phyloP scores from a whole-genome alignment of 2,888 invertebrate species.

The Priocnemis perturbator region DNA sequence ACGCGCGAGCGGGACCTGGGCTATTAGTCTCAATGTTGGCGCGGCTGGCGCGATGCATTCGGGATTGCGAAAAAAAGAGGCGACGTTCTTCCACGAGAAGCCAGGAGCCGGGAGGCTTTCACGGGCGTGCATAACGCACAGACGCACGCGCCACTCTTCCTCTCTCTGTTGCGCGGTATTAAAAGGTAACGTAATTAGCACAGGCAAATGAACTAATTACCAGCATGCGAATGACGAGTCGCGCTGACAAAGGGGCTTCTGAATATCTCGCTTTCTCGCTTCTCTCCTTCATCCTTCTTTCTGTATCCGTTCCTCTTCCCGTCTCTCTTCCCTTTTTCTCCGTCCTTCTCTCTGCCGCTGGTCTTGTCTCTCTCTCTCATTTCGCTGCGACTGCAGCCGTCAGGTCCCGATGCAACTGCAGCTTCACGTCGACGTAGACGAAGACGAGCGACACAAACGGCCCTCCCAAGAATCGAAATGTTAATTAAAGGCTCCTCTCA shows the following conservation, averaged over 20 bases:
- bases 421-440: slow-evolving; percentile 32
- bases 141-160: background rate
- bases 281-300: slow-evolving; percentile 31
- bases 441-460: slow-evolving; percentile 33
- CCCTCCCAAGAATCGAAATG: slow-evolving; percentile 63
- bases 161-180: slow-evolving; percentile 45
- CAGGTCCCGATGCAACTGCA: slow-evolving; percentile 30
- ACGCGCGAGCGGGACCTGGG: no score
- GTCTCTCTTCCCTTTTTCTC: slow-evolving; percentile 17
- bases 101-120: no score
- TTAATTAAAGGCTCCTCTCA: slow-evolving; percentile 64
- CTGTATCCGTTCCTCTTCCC: slow-evolving; percentile 19
- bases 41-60: no score
- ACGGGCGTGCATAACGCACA: no score
- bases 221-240: slow-evolving; percentile 66
- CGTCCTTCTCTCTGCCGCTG: slow-evolving; percentile 22
- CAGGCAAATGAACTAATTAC: slow-evolving; percentile 73
- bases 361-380: slow-evolving; percentile 26
- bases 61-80: no score
- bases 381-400: slow-evolving; percentile 21
- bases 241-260: slow-evolving; percentile 61
- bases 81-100: no score
- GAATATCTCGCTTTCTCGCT: slow-evolving; percentile 30
- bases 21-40: no score
- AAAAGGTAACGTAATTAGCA: slow-evolving; percentile 69